phyloP scores from a whole-genome alignment of 2,113 vertebrate genomes.

The Phyllostomus hastatus region DNA sequence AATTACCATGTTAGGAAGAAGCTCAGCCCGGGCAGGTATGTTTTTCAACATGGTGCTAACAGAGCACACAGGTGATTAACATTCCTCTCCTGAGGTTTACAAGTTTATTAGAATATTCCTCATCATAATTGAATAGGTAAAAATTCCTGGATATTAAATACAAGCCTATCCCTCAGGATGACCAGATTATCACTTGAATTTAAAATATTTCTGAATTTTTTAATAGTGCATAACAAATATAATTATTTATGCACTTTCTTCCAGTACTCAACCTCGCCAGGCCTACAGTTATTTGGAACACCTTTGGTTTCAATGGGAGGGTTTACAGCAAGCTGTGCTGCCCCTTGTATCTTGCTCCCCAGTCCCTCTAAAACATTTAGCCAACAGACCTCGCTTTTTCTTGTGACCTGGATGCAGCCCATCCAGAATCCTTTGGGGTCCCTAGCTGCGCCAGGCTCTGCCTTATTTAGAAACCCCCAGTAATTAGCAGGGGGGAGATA shows the following conservation, averaged over 20 bases:
- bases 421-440: background rate
- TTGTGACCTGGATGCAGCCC: background rate
- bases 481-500: constrained; percentile 66
- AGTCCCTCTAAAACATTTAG: constrained; percentile 53
- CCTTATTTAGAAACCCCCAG: background rate
- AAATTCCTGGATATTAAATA: constrained; percentile 82
- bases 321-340: constrained; percentile 1
- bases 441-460: background rate
- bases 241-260: constrained; percentile 79
- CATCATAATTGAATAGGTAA: constrained; percentile 82
- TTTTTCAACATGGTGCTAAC: constrained; percentile 68
- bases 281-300: constrained; percentile 36
- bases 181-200: constrained; percentile 83
- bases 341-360: constrained; percentile 6
- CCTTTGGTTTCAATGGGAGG: background rate
- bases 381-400: background rate
- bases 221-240: constrained; percentile 79
- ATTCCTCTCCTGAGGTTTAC: constrained; percentile 75
- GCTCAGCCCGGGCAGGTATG: constrained; percentile 67
- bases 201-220: constrained; percentile 82
- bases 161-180: constrained; percentile 79
- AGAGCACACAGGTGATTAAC: constrained; percentile 76
- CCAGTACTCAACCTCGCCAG: constrained; percentile 34
- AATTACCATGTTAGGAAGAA: constrained; percentile 63
- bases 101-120: constrained; percentile 82